A percentile compares a stretch with the other conserved stretches of the same genome.
phyloP scores from a whole-genome alignment of 2,113 vertebrate genomes.

The Cariama cristata region DNA sequence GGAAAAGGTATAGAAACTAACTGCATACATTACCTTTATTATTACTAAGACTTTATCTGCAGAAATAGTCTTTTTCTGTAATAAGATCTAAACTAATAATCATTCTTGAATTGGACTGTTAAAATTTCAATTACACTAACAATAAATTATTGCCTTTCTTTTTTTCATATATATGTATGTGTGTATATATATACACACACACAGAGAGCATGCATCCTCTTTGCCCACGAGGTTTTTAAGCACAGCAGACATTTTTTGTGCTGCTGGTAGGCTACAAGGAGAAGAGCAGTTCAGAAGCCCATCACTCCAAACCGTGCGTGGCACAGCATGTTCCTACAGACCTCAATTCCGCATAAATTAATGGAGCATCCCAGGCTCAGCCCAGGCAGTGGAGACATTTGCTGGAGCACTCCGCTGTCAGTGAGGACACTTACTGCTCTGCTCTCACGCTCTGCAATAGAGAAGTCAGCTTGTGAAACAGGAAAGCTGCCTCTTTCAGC shows the following conservation, averaged over 20 bases:
- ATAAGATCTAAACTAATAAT: neutral
- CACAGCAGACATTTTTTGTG: neutral
- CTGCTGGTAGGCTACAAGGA: neutral
- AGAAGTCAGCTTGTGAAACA: neutral
- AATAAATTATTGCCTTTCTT: neutral
- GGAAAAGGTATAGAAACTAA: neutral
- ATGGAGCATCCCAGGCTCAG: neutral
- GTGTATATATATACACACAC: neutral
- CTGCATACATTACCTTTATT: neutral
- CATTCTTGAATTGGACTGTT: neutral
- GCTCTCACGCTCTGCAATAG: neutral
- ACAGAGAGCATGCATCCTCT: neutral
- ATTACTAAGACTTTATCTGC: neutral
- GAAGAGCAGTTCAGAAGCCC: neutral
- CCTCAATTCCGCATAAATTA: neutral
- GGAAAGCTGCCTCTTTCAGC: neutral
- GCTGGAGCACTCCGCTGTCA: neutral
- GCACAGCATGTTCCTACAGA: neutral
- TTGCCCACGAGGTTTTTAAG: neutral
- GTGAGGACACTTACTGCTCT: neutral
- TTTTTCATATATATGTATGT: neutral
- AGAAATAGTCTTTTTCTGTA: neutral
- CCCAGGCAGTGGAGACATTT: neutral
- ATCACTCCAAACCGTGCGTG: fast-evolving
- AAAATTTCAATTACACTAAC: neutral